phyloP scores from a whole-genome alignment of 2,113 vertebrate species.

The Zootoca vivipara region DNA sequence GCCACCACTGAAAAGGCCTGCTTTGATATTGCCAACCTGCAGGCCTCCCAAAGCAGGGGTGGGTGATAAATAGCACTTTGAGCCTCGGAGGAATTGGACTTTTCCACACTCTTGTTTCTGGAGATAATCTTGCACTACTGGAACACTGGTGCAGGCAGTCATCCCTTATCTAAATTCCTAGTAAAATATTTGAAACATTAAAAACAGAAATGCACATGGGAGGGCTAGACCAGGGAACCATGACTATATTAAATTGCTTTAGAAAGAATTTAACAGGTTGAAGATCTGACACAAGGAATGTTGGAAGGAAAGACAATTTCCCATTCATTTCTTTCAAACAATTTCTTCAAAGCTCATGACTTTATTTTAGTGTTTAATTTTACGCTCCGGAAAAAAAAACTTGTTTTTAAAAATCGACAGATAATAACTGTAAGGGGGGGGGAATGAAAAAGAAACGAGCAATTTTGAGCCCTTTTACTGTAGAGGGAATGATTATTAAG shows the following conservation, averaged over 20 bases:
- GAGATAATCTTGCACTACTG: not conserved
- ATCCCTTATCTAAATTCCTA: not conserved
- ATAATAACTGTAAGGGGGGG: not conserved
- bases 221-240: not conserved
- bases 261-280: not conserved
- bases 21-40: too few relatives aligned
- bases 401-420: not conserved
- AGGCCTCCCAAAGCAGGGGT: too few relatives aligned
- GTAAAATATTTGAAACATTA: not conserved
- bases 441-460: not conserved
- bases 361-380: slow-evolving; percentile 30
- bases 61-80: too few relatives aligned
- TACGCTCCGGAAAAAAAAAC: not conserved
- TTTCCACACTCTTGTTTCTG: not conserved
- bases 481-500: slow-evolving; percentile 66
- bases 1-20: too few relatives aligned
- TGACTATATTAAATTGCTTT: not conserved
- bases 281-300: not conserved
- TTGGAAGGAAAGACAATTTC: slow-evolving; percentile 44
- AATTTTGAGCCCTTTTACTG: slow-evolving; percentile 62
- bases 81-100: too few relatives aligned
- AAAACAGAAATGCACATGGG: not conserved
- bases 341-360: slow-evolving; percentile 2
- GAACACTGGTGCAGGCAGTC: not conserved
- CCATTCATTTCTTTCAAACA: slow-evolving; percentile 52